Conservation (phyloP, 2,797 vertebrate species). For the Iguana delicatissima region DNA sequence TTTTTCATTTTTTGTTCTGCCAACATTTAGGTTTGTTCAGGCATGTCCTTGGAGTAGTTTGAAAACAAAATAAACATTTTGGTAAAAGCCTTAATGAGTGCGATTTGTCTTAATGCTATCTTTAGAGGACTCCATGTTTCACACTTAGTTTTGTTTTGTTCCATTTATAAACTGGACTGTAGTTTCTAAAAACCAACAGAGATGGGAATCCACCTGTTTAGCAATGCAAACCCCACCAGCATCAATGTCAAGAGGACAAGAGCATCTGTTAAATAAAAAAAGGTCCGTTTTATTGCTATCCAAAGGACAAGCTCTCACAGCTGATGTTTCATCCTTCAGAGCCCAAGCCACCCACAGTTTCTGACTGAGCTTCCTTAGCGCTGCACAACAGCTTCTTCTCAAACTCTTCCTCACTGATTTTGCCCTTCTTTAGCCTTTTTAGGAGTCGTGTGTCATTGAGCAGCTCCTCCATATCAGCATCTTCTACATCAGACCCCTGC, state of each 20-base stretch:
- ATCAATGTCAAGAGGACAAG: neutral
- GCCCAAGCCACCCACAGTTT: slow-evolving; percentile 24
- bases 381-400: slow-evolving; percentile 83
- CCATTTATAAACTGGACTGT: too few relatives aligned
- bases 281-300: slow-evolving; percentile 45
- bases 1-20: too few relatives aligned
- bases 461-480: slow-evolving; percentile 90
- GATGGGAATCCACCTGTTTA: neutral
- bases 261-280: slow-evolving; percentile 22
- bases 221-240: too few relatives aligned
- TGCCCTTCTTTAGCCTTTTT: slow-evolving; percentile 92
- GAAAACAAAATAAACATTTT: too few relatives aligned
- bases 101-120: too few relatives aligned
- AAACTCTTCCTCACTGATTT: slow-evolving; percentile 93
- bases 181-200: too few relatives aligned
- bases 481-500: slow-evolving; percentile 86
- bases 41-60: too few relatives aligned
- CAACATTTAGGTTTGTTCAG: too few relatives aligned
- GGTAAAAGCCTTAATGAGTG: too few relatives aligned
- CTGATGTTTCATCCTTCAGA: slow-evolving; percentile 50
- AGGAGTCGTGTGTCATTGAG: slow-evolving; percentile 92
- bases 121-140: too few relatives aligned
- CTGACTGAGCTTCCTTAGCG: neutral
- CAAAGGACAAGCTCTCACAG: neutral
- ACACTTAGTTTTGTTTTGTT: too few relatives aligned